Evolutionary conservation across 2,113 vertebrate species (phyloP).

Genomic region (Propithecus coquereli): DNA sequence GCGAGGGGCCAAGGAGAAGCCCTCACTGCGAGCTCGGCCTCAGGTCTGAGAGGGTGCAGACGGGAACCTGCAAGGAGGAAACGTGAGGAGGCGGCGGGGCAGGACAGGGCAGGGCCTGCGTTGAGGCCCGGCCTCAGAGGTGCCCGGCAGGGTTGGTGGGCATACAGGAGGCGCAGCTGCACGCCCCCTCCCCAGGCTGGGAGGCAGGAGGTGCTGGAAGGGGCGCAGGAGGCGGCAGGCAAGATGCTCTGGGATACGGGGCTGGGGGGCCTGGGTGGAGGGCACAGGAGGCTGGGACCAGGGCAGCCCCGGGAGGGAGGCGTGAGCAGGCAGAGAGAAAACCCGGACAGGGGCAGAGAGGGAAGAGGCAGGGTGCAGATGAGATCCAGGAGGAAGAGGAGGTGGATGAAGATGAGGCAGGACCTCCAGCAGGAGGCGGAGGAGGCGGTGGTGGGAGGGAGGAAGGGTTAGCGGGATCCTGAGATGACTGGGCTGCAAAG

Average conservation of each 20-base stretch:
- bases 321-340: constrained; percentile 70
- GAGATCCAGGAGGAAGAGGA: constrained; percentile 76
- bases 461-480: constrained; percentile 76
- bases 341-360: constrained; percentile 72
- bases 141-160: background rate
- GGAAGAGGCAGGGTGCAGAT: constrained; percentile 75
- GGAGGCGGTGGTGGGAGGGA: constrained; percentile 76
- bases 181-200: background rate
- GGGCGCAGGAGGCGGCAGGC: constrained; percentile 50
- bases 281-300: constrained; percentile 4
- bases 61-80: constrained; percentile 80
- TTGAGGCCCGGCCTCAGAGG: constrained; percentile 34
- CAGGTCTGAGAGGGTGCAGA: constrained; percentile 72
- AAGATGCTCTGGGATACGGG: constrained; percentile 26
- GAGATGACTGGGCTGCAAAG: constrained; percentile 77
- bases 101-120: background rate
- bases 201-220: constrained; percentile 21
- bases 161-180: background rate
- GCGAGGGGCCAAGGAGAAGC: constrained; percentile 62
- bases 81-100: constrained; percentile 71
- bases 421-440: constrained; percentile 69
- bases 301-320: constrained; percentile 52
- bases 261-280: constrained; percentile 33
- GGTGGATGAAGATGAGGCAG: constrained; percentile 75
- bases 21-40: constrained; percentile 77